phyloP scores from a whole-genome alignment of 2,113 vertebrate species.

The Phylloscopus trochiloides region DNA sequence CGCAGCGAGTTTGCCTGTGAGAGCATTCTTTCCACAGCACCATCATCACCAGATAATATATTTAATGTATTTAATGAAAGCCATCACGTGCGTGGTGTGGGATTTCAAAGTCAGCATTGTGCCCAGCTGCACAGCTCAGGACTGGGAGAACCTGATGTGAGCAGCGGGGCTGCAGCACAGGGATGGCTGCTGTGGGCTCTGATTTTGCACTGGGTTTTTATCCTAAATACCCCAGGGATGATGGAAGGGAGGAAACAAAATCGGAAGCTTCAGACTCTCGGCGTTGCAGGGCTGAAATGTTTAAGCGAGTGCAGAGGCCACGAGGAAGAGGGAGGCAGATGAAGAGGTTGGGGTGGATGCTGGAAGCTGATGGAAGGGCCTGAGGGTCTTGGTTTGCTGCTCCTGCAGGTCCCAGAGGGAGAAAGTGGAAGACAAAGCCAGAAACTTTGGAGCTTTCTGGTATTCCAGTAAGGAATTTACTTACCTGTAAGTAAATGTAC shows the following conservation, averaged over 20 bases:
- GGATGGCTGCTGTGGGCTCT: background rate
- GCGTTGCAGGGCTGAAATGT: background rate
- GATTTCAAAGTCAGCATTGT: slow-evolving; percentile 30
- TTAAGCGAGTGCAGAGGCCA: background rate
- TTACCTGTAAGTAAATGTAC: no score
- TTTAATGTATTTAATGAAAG: slow-evolving; percentile 41
- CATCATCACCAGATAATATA: slow-evolving; percentile 54
- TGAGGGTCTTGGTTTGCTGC: background rate
- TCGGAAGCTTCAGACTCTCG: accelerated
- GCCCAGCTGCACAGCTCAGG: slow-evolving; percentile 9
- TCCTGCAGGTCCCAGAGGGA: background rate
- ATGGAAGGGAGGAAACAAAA: background rate
- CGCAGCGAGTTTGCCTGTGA: background rate
- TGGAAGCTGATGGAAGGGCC: background rate
- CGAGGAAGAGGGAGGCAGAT: background rate
- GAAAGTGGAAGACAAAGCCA: background rate
- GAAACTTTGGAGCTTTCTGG: background rate
- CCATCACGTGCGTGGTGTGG: background rate
- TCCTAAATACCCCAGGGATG: background rate
- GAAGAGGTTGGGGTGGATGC: background rate
- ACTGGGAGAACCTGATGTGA: background rate
- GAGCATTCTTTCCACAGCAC: slow-evolving; percentile 57
- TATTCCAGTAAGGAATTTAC: background rate
- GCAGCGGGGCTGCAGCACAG: background rate
- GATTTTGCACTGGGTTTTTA: background rate